Evolutionary conservation across 2,797 vertebrate species (phyloP), one percentile per base, ranked within the genome.

Genomic region (Danio aesculapii): DNA sequence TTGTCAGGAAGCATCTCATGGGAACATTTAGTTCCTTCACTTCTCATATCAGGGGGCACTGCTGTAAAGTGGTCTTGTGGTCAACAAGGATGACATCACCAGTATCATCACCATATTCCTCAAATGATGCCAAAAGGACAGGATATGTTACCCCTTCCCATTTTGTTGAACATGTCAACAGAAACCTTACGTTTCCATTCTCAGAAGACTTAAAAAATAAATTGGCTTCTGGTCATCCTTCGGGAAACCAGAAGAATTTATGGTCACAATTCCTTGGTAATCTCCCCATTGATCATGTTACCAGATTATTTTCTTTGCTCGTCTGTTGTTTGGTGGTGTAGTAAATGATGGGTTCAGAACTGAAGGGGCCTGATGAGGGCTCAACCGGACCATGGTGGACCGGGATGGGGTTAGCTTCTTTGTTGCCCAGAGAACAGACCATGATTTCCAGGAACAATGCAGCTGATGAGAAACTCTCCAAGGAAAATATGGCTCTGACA

Each of bases 401-500:
- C 6, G 71, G 85, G 87, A 85, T 90, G 89, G 88, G 90, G 86
- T 90, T 91, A 86, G 87, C 80, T 85, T 75, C 88, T 91, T 88
- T 92, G 88, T 91, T 92, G 90, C 93, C 91, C 91, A 90, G 89
- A 93, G 92, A 90, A 89, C 91, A 91, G 89, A 91, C 92, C 93
- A 87, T 92, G 91, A 89, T 93, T 95, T 95, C 94, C 94, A 94
- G 93, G 93, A 95, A 95, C 94, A 95, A 95, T 95, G 94, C 92
- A 93, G 91, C 92, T 94, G 93, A 95, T 94, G 92, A 94, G 91
- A 92, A 89, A 86, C 88, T 92, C 93, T 95, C 94, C 94, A 95
- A 95, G 92, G 93, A 95, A 95, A 95, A 95, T 93, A 95, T 91
- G 90, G 88, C 91, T 94, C 93, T 95, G 94, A 95, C 94, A 95